Conservation (phyloP, 1,140 invertebrate species). For the Tetraneura akinire region DNA sequence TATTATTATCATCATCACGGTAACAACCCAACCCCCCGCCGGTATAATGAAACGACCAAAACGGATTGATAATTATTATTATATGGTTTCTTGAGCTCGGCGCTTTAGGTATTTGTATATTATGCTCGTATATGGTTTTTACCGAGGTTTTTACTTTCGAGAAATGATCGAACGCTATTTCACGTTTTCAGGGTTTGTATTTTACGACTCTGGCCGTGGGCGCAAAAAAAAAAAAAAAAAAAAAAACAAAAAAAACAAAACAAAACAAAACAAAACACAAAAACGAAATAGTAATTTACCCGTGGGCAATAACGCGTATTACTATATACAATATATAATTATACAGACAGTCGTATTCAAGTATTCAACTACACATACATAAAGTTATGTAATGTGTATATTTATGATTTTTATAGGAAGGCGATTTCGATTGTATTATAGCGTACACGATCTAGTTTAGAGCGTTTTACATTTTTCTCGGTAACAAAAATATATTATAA, state of each 20-base stretch:
- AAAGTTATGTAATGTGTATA: too few species aligned
- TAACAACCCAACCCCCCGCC: slow-evolving; percentile 11
- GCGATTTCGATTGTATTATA: neutral
- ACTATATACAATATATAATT: too few species aligned
- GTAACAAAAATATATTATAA: neutral
- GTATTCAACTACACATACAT: too few species aligned
- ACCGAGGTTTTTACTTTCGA: neutral
- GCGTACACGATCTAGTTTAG: neutral
- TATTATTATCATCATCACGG: too few species aligned
- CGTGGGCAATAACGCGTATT: neutral
- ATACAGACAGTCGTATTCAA: neutral
- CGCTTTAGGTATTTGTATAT: too few species aligned
- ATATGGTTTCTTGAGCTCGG: neutral
- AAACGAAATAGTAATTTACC: too few species aligned
- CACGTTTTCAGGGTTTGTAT: slow-evolving; percentile 18
- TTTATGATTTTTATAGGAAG: neutral
- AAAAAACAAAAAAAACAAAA: neutral
- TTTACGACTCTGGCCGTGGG: slow-evolving; percentile 9
- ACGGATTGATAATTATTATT: slow-evolving; percentile 23
- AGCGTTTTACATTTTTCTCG: neutral
- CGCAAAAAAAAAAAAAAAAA: slow-evolving; percentile 2
- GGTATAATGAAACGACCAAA: slow-evolving; percentile 44
- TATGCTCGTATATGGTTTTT: too few species aligned
- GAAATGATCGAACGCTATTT: neutral
- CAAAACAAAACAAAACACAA: neutral